Evolutionary conservation across 1,140 invertebrate genomes (phyloP).

Genomic region (Platyscapa corneri): DNA sequence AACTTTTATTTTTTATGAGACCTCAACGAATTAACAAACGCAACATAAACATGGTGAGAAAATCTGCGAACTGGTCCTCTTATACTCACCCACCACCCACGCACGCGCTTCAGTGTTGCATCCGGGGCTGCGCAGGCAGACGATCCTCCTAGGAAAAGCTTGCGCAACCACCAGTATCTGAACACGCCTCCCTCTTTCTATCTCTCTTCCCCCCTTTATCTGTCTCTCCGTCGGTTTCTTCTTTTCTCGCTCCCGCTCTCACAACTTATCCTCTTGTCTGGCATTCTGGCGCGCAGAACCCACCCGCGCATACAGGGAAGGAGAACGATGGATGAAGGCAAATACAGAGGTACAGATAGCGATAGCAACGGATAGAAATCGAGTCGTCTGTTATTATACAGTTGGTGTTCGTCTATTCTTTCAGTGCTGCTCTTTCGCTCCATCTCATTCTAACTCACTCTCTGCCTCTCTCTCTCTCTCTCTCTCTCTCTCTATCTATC

Average conservation of each 20-base stretch:
- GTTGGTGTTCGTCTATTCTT: neutral
- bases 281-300: neutral
- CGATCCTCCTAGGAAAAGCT: conserved; percentile 20
- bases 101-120: neutral
- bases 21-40: too few species aligned
- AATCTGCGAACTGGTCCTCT: neutral
- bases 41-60: neutral
- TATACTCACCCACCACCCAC: neutral
- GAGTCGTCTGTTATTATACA: neutral
- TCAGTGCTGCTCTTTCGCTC: neutral
- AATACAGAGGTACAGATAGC: neutral
- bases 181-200: neutral
- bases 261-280: neutral
- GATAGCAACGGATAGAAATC: neutral
- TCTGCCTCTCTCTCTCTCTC: neutral
- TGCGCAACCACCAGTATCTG: conserved; percentile 51
- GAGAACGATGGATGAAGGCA: neutral
- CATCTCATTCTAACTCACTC: neutral
- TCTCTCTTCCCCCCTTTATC: neutral
- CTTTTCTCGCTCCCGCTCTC: neutral
- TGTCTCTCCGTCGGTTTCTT: neutral
- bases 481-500: neutral
- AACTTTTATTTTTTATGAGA: too few species aligned
- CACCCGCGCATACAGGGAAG: neutral
- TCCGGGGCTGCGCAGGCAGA: neutral